Evolutionary conservation across 1,140 invertebrate species (phyloP).

Genomic region (Tribolium madens): DNA sequence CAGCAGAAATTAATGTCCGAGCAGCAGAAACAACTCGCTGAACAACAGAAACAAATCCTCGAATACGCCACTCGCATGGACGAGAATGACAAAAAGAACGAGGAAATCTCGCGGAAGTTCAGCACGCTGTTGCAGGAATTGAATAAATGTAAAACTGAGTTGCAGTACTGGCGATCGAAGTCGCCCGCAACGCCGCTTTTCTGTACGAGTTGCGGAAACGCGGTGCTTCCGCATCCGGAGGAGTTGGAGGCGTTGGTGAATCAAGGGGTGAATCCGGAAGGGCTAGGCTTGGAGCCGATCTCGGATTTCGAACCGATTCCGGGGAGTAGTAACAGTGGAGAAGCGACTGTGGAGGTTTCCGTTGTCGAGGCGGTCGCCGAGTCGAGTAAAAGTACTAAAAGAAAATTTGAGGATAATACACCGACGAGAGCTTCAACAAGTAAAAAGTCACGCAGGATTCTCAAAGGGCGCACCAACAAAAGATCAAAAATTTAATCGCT

Average conservation of each 20-base stretch:
- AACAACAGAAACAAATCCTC: conserved; percentile 81
- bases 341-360: conserved; percentile 9
- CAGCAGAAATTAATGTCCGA: conserved; percentile 83
- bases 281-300: conserved; percentile 60
- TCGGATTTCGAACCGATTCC: conserved; percentile 66
- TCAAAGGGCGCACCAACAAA: conserved; percentile 51
- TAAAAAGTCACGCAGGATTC: conserved; percentile 51
- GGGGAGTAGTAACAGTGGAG: conserved; percentile 44
- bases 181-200: conserved; percentile 78
- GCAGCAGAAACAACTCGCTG: conserved; percentile 81
- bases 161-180: conserved; percentile 90
- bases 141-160: conserved; percentile 90
- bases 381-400: conserved; percentile 38
- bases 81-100: conserved; percentile 90
- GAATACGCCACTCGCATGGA: conserved; percentile 86
- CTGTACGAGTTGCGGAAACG: conserved; percentile 72
- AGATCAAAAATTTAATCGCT: conserved; percentile 51
- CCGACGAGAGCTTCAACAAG: conserved; percentile 22
- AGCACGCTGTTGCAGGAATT: conserved; percentile 88
- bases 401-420: conserved; percentile 49
- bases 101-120: conserved; percentile 88
- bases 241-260: conserved; percentile 73
- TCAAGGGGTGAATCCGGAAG: conserved; percentile 72
- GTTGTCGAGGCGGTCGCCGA: conserved; percentile 11
- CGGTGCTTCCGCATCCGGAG: conserved; percentile 69